Evolutionary conservation across 2,113 vertebrate species (phyloP).

Genomic region (Daboia siamensis): DNA sequence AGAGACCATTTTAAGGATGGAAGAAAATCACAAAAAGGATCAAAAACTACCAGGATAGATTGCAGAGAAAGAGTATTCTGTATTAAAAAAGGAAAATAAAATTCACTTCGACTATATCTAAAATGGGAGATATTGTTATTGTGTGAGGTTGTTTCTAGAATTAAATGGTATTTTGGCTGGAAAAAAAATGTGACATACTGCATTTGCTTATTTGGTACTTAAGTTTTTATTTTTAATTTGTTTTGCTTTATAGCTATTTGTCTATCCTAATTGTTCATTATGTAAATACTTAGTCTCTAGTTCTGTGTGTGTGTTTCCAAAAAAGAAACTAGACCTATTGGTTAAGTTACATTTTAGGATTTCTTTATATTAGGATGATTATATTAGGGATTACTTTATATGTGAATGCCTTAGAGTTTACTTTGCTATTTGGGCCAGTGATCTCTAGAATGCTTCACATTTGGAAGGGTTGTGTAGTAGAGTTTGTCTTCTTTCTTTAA

Average conservation of each 20-base stretch:
- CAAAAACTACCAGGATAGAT: background rate
- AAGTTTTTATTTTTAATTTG: no score
- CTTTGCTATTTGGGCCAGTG: background rate
- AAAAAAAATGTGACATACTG: background rate
- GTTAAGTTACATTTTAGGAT: background rate
- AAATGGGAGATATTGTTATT: background rate
- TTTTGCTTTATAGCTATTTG: background rate
- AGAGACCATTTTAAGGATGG: background rate
- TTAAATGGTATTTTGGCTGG: background rate
- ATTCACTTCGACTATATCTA: background rate
- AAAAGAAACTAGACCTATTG: background rate
- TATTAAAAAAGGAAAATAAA: background rate
- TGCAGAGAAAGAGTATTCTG: background rate
- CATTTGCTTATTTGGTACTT: background rate
- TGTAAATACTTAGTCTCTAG: background rate
- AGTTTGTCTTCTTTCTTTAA: background rate
- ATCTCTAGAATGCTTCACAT: background rate
- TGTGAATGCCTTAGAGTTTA: background rate
- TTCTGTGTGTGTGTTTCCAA: background rate
- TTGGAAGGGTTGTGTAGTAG: background rate
- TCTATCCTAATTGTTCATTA: background rate
- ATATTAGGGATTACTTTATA: background rate
- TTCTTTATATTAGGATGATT: background rate
- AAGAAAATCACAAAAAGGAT: background rate
- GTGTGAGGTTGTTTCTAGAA: background rate